These are phyloP conservation scores for Fulmarus glacialis DNA, from an alignment of 2,113 vertebrate species.

Conservation along the genomic window DNA sequence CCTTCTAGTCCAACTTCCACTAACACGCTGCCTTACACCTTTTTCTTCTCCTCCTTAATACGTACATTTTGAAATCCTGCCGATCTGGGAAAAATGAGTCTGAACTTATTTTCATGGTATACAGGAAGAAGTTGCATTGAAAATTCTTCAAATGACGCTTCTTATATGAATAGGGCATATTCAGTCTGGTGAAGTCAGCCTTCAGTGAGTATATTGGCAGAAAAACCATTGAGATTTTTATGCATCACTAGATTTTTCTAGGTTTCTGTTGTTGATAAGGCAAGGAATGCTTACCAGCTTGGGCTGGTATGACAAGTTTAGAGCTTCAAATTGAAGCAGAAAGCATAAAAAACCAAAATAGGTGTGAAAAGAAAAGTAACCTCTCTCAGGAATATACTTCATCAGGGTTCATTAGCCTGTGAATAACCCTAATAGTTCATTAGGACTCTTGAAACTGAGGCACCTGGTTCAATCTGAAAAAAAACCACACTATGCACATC, in stretches of 20 bases:
- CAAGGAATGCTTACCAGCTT: background rate
- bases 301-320: background rate
- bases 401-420: background rate
- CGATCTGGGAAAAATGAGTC: background rate
- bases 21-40: accelerated
- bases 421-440: background rate
- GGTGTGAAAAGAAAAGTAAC: background rate
- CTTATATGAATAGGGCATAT: background rate
- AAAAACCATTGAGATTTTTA: background rate
- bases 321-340: background rate
- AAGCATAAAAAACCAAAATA: background rate
- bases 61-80: background rate
- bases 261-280: background rate
- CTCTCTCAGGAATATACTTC: background rate
- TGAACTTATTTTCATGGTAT: background rate
- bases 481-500: background rate
- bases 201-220: background rate
- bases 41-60: background rate
- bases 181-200: background rate
- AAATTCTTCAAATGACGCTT: background rate
- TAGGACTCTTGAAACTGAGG: background rate
- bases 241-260: background rate
- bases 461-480: background rate
- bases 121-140: background rate
- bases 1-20: background rate